These are phyloP conservation scores for Yponomeuta plumbellus DNA, from an alignment of 2,888 invertebrate genomes.

Conservation along the genomic window DNA sequence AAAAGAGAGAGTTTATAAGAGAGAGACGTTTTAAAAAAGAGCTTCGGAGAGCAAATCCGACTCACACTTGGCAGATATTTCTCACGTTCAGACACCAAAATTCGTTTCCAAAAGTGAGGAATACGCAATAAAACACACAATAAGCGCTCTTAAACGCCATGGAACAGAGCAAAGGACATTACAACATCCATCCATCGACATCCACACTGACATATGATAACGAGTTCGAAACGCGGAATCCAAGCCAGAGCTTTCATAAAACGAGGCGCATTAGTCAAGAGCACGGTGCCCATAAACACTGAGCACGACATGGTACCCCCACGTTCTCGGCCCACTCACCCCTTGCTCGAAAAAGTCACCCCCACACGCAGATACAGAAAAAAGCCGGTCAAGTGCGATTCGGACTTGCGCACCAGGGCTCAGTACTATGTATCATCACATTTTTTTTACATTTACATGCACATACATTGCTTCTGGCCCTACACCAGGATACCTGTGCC, in stretches of 20 bases:
- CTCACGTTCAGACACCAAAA: not conserved
- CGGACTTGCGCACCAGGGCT: constrained; percentile 22
- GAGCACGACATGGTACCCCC: constrained; percentile 4
- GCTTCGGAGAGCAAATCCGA: no score
- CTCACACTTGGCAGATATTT: no score
- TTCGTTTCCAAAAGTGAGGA: not conserved
- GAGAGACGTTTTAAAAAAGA: no score
- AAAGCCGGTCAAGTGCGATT: not conserved
- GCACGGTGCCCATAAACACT: constrained; percentile 67
- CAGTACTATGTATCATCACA: no score
- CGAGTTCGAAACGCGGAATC: constrained; percentile 58
- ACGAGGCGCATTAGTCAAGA: constrained; percentile 71
- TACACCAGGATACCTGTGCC: no score
- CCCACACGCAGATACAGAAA: constrained; percentile 70
- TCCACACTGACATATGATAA: constrained; percentile 52
- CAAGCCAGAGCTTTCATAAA: constrained; percentile 65
- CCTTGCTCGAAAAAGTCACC: constrained; percentile 74
- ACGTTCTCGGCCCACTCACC: constrained; percentile 45
- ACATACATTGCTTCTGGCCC: no score
- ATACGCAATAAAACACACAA: not conserved
- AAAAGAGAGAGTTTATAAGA: no score
- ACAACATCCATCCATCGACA: constrained; percentile 28
- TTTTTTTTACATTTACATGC: no score
- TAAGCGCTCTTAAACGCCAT: not conserved
- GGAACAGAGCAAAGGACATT: constrained; percentile 18